Evolutionary conservation across 2,888 invertebrate genomes (phyloP).

Genomic region (Hemaris fuciformis): DNA sequence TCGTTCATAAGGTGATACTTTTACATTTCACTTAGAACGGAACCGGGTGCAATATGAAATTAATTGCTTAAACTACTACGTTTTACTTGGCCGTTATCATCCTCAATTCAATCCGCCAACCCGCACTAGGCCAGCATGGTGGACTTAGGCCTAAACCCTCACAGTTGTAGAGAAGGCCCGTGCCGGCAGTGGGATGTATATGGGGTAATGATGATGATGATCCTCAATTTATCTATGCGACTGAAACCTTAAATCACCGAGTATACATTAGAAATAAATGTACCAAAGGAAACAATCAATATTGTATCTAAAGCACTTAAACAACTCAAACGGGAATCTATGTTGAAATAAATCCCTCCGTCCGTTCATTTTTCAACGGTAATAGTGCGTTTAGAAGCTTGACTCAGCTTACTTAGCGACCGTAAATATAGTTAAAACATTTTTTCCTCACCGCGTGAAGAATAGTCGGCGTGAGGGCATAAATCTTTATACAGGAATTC

Average conservation of each 20-base stretch:
- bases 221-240: too few relatives aligned
- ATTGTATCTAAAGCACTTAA: background rate
- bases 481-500: background rate
- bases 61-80: too few relatives aligned
- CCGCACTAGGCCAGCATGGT: too few relatives aligned
- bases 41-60: too few relatives aligned
- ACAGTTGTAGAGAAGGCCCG: too few relatives aligned
- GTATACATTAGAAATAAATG: background rate
- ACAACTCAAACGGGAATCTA: background rate
- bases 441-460: constrained; percentile 12
- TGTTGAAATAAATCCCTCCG: constrained; percentile 4
- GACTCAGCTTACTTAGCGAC: constrained; percentile 9
- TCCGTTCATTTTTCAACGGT: constrained; percentile 10
- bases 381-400: constrained; percentile 11
- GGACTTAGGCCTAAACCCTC: too few relatives aligned
- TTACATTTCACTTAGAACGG: too few relatives aligned
- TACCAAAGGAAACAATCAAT: constrained; percentile 5
- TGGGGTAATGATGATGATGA: too few relatives aligned
- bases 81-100: too few relatives aligned
- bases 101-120: too few relatives aligned
- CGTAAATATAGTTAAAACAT: constrained; percentile 14
- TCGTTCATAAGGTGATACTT: too few relatives aligned
- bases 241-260: background rate
- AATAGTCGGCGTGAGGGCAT: background rate
- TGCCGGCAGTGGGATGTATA: too few relatives aligned